Evolutionary conservation across 1,140 invertebrate species (phyloP), one percentile per base, ranked within the genome.

Genomic region (Brachionus calyciflorus): DNA sequence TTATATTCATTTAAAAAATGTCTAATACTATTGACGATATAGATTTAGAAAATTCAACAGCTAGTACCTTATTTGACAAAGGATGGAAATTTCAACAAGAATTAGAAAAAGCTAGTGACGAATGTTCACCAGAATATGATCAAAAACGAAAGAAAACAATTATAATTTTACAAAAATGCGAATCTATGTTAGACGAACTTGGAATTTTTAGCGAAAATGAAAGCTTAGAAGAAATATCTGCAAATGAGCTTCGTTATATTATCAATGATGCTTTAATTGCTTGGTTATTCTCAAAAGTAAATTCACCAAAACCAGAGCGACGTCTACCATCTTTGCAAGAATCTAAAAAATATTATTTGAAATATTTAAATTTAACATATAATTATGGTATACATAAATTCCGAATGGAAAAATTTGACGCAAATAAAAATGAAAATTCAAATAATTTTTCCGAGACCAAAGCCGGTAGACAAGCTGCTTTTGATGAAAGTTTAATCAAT

Each of bases 161-260:
- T 14, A 10, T 44, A 44, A 26, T 65, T 10, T 41, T 65, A 24
- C 19, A 65, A 65, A 65, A 65, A 41, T 65, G 60, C 19, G 49
- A 76, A 48, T 0, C 6, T 0, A 55, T 55, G 30, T 9, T 76
- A 81, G 7, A 83, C 81, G 77, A 81, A 19, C 77, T 84, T 6
- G 53, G 79, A 5, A 88, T 96, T 83, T 96, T 96, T 80, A 94
- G 92, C 83, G 82, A 83, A 33, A 96, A 96, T 86, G 94, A 97
- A 87, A 87, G 85, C 26, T 87, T 93, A 48, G 91, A 94, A 65
- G 94, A 97, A 86, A 82, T 96, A 10, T 84, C 92, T 0, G 93
- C 93, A 12, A 89, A 90, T 78, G 90, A 93, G 80, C 82, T 97
- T 1, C 92, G 92, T 81, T 87, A 81, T 77, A 78, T 77, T 12